Evolutionary conservation across 2,113 vertebrate genomes (phyloP), one percentile per base, ranked within the genome.

Genomic region (Eonycteris spelaea): DNA sequence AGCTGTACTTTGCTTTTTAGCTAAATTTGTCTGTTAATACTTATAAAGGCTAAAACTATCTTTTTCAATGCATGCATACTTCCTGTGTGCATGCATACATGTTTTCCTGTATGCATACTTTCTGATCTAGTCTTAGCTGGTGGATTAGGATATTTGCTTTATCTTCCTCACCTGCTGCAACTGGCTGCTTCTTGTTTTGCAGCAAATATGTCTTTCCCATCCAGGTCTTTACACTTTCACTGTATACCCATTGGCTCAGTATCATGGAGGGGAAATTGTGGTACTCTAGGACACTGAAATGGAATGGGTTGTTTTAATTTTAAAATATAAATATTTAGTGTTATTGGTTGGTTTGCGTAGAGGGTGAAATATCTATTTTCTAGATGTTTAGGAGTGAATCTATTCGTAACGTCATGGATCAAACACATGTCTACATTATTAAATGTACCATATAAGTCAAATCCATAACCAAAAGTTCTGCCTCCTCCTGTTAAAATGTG

Each of bases 21-120:
- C 21, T 94, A 45, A 84, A 65, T 96, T 68, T 84, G 7, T 86
- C 59, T 87, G 21, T 30, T 83, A 86, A 71, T 21, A 75, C 6
- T n/a, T 75, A 15, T 65, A 30, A 79, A 26, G 73, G 5, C 15
- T 28, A 43, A 87, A 87, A 88, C 1, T 10, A 9, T 18, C 7
- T 70, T 95, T 77, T 55, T 14, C 11, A 18, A 9, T 28, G 6
- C 33, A 51, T 63, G 18, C 26, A 3, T 86, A 59, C 80, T 71
- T 80, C 24, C 61, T 74, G 19, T 11, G 7, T 30, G 19, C 8
- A 24, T 48, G 21, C 33, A 53, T 38, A 40, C 18, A 53, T 35
- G 10, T 43, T 97, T 75, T 71, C 21, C 33, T 74, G 2, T 22
- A 30, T 59, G 21, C 15, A 6, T 61, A 33, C 12, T 35, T 74